Evolutionary conservation across 1,140 invertebrate species (phyloP).

Genomic region (Melanaphis sacchari): DNA sequence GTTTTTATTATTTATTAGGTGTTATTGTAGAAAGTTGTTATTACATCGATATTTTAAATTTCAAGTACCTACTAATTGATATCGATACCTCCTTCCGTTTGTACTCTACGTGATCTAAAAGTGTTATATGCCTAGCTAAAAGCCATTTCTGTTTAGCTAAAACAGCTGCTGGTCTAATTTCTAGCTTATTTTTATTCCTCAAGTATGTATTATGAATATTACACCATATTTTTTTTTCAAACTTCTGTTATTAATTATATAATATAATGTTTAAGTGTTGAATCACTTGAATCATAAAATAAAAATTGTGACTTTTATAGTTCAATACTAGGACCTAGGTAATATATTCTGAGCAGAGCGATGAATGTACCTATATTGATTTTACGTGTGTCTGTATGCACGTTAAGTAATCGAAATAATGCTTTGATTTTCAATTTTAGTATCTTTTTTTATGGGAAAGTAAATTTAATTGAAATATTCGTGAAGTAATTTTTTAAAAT

Average conservation of each 20-base stretch:
- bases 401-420: too few relatives aligned
- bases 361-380: too few relatives aligned
- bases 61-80: not conserved
- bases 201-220: slow-evolving; percentile 51
- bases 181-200: slow-evolving; percentile 37
- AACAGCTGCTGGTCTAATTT: not conserved
- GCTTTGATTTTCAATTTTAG: too few relatives aligned
- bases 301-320: too few relatives aligned
- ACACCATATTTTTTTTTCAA: slow-evolving; percentile 51
- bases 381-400: too few relatives aligned
- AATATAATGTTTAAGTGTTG: not conserved
- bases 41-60: not conserved
- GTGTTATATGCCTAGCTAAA: not conserved
- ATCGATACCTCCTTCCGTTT: slow-evolving; percentile 1
- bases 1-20: not conserved
- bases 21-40: not conserved
- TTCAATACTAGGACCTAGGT: too few relatives aligned
- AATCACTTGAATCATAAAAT: not conserved
- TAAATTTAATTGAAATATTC: too few relatives aligned
- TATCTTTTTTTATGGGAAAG: too few relatives aligned
- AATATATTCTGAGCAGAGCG: too few relatives aligned
- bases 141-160: slow-evolving; percentile 2
- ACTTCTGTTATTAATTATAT: slow-evolving; percentile 45
- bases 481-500: too few relatives aligned
- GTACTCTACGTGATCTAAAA: slow-evolving; percentile 35